Base-by-base conservation (phyloP, 2,888 invertebrate genomes). In the Thalpophila matura region DNA sequence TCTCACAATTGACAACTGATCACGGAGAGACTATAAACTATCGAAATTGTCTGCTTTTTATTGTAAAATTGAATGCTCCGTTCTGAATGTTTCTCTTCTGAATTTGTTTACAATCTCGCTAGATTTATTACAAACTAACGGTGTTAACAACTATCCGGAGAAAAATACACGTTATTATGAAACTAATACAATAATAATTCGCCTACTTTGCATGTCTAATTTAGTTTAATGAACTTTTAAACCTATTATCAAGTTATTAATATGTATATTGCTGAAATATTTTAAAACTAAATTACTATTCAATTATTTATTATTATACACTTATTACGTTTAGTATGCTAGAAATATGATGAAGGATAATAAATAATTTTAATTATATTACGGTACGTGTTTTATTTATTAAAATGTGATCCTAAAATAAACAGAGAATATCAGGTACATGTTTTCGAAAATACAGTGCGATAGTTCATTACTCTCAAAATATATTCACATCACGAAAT, bases 301-400 rank as follows among this genome's bases (percentile, higher is more conserved):
- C 94, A 94, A 95, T 95, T 95, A 95, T 95, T 94, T 94, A 93
- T 93, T 92, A 93, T 95, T 95, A 95, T 95, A 95, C 95, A 95
- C 93, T 95, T 95, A 95, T 95, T 95, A 95, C 92, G 95, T 95
- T 95, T 95, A 95, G 95, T 95, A 95, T 95, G 95, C 95, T 95
- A 95, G 95, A 94, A 92, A 93, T 95, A 95, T 95, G 94, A 95
- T 92, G 95, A 94, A 95, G 89, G 95, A 95, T 95, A 95, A 95
- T 95, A 95, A 95, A 95, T 95, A 95, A 95, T 95, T 95, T 95
- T 95, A 95, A 95, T 95, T 95, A 95, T 95, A 95, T 94, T 94
- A 94, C 49, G 85, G 88, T 83, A 69, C 67, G 90, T 85, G 93
- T 94, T 94, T 94, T 87, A 93, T 80, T 78, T 69, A 38, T 42